Percentiles rank a stretch among this genome's conserved stretches.
Evolutionary conservation across 1,140 invertebrate species (phyloP).

Genomic region (Arctopsyche grandis): DNA sequence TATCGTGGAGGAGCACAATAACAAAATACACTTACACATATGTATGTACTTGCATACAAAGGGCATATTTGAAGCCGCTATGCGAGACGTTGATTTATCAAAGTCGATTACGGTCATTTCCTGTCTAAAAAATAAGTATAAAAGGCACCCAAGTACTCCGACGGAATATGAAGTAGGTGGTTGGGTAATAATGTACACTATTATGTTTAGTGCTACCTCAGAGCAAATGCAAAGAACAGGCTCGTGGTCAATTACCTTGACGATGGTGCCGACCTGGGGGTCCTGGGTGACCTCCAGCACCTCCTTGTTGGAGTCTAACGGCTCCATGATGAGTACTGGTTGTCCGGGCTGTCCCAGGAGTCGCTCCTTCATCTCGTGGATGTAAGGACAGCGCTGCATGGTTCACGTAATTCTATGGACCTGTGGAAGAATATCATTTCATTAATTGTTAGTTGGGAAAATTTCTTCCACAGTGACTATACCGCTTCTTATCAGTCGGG

Average conservation of each 20-base stretch:
- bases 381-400: constrained; percentile 90
- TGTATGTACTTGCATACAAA: no score
- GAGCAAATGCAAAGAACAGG: not conserved
- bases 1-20: no score
- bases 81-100: constrained; percentile 6
- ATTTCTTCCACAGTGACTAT: no score
- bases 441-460: no score
- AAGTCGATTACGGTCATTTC: constrained; percentile 14
- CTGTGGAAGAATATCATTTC: constrained; percentile 53
- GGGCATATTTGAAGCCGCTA: not conserved
- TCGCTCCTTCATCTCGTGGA: constrained; percentile 91
- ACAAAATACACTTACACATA: no score
- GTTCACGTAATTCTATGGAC: constrained; percentile 64
- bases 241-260: constrained; percentile 73
- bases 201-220: not conserved
- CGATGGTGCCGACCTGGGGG: constrained; percentile 81
- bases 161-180: not conserved
- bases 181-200: not conserved
- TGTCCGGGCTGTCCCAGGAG: constrained; percentile 73
- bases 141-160: not conserved
- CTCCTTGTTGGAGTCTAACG: constrained; percentile 57
- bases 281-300: constrained; percentile 60
- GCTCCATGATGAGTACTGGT: constrained; percentile 61
- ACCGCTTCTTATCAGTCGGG: no score
- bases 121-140: constrained; percentile 1